These are phyloP conservation scores for Calephelis nemesis DNA, from an alignment of 1,140 invertebrate species.

Conservation along the genomic window DNA sequence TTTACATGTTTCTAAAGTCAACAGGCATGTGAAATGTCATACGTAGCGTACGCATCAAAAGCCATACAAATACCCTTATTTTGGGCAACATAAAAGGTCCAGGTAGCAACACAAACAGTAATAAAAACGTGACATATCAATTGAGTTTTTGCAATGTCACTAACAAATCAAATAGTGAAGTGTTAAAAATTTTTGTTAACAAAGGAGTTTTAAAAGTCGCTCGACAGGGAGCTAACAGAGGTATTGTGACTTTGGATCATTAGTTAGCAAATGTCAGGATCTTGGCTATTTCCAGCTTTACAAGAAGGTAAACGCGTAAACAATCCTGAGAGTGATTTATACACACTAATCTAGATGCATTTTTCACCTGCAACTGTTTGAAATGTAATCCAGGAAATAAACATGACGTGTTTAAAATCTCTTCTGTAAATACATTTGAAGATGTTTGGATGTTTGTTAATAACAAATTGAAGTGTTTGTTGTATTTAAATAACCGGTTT, in stretches of 20 bases:
- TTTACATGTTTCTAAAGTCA: conserved; percentile 19
- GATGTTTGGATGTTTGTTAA: no score
- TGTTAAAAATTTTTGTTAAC: conserved; percentile 70
- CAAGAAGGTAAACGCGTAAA: conserved; percentile 67
- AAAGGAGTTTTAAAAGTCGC: conserved; percentile 58
- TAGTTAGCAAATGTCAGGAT: conserved; percentile 66
- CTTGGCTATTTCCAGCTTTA: conserved; percentile 52
- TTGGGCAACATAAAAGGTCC: conserved; percentile 56
- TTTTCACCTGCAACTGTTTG: conserved; percentile 46
- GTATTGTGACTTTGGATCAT: conserved; percentile 64
- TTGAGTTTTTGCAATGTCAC: conserved; percentile 66
- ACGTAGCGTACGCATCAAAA: conserved; percentile 22
- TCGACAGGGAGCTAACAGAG: conserved; percentile 51
- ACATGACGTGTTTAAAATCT: neutral
- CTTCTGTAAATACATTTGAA: neutral
- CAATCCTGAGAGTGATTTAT: conserved; percentile 63
- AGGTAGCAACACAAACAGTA: conserved; percentile 73
- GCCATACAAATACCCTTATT: conserved; percentile 49
- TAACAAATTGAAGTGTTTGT: no score
- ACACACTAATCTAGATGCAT: conserved; percentile 39
- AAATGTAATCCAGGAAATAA: conserved; percentile 10
- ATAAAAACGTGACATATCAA: conserved; percentile 76
- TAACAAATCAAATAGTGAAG: conserved; percentile 77
- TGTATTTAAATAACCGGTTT: no score
- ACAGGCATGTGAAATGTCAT: conserved; percentile 16